Evolutionary conservation across 30 jellyfish, hydroid and myxozoan species (phyloP).

Genomic region (Turritopsis dohrnii): DNA sequence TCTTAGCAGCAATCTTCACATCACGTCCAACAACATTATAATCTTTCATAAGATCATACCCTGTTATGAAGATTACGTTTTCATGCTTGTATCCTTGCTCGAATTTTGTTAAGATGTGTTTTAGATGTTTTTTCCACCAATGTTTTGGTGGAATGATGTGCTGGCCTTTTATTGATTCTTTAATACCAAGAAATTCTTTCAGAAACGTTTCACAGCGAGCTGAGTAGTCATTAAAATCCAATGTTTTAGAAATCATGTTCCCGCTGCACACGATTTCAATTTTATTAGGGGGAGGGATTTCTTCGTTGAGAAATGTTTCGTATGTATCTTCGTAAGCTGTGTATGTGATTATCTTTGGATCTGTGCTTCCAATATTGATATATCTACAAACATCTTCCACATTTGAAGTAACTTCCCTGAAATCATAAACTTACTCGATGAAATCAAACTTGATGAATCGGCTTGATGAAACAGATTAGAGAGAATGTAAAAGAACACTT

Average conservation of each 20-base stretch:
- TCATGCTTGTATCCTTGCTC: neutral
- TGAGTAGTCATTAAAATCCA: neutral
- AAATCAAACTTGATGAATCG: neutral
- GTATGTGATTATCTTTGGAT: neutral
- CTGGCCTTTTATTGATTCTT: neutral
- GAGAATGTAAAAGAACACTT: neutral
- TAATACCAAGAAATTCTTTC: neutral
- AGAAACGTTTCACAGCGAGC: neutral
- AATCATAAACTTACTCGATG: neutral
- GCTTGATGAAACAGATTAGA: neutral
- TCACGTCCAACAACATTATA: neutral
- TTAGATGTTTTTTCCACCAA: neutral
- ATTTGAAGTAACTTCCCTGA: neutral
- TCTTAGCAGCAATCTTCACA: neutral
- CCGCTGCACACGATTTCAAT: neutral
- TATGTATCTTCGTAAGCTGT: neutral
- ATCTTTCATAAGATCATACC: neutral
- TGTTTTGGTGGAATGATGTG: neutral
- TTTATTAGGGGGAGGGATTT: neutral
- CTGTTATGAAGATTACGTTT: neutral
- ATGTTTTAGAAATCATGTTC: neutral
- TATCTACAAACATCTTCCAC: neutral
- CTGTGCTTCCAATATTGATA: neutral
- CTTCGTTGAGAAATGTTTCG: neutral
- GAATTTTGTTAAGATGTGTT: neutral